A percentile compares a stretch with the other conserved stretches of the same genome.
phyloP scores from a whole-genome alignment of 2,113 vertebrate genomes.

The Todiramphus saurophagus region DNA sequence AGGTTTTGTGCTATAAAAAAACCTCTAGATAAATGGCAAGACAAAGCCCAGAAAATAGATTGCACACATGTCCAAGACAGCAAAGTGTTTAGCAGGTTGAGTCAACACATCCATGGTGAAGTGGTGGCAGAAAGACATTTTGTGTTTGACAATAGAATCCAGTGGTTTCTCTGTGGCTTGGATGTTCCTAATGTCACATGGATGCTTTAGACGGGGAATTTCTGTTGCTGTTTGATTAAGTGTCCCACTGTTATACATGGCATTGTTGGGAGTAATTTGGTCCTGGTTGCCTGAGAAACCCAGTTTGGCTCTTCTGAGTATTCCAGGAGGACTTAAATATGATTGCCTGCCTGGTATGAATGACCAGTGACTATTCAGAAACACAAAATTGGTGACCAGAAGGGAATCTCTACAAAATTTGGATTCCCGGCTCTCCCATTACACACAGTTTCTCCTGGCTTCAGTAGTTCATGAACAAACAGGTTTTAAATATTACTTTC shows the following conservation, averaged over 20 bases:
- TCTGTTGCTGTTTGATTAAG: not conserved
- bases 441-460: not conserved
- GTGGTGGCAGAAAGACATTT: not conserved
- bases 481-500: conserved; percentile 10
- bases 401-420: not conserved
- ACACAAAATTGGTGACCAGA: not conserved
- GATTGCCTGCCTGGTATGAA: not conserved
- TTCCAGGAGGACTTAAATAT: not conserved
- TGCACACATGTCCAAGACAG: not conserved
- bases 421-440: not conserved
- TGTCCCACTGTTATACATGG: not conserved
- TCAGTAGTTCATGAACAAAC: not conserved
- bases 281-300: not conserved
- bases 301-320: not conserved
- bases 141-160: not conserved
- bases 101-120: not conserved
- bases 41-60: not conserved
- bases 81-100: not conserved
- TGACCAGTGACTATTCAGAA: not conserved
- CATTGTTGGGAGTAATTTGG: not conserved
- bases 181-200: not conserved
- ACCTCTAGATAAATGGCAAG: not conserved
- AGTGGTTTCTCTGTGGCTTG: not conserved
- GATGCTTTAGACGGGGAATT: not conserved
- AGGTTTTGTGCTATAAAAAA: not conserved